Conservation (phyloP, 2,113 vertebrate species). For the Lagopus muta region DNA sequence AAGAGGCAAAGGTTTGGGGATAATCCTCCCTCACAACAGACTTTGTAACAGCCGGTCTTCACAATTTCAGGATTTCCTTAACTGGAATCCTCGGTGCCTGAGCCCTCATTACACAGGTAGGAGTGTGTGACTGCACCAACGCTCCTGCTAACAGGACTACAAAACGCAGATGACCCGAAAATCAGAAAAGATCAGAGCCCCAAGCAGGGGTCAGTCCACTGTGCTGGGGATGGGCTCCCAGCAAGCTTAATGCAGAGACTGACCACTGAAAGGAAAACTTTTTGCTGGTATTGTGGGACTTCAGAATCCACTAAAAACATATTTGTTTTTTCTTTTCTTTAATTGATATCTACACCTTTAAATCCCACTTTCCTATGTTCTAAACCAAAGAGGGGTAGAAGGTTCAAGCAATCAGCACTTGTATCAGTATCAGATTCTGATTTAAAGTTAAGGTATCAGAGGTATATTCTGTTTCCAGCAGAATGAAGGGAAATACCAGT, state of each 20-base stretch:
- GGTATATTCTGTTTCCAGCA: not conserved
- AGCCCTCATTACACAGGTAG: constrained; percentile 6
- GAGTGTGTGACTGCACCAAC: not conserved
- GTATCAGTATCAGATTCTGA: not conserved
- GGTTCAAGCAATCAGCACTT: not conserved
- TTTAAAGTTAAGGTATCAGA: not conserved
- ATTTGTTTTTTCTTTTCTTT: not conserved
- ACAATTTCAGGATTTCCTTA: constrained; percentile 58
- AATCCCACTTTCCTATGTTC: not conserved
- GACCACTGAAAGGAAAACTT: not conserved
- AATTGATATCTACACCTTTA: not conserved
- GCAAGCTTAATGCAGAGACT: not conserved
- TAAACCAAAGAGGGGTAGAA: not conserved
- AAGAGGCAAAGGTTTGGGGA: constrained; percentile 28
- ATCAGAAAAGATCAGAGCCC: not conserved
- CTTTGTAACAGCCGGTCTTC: constrained; percentile 28
- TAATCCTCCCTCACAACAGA: constrained; percentile 43
- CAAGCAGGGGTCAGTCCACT: not conserved
- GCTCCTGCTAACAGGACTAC: not conserved
- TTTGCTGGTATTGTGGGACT: not conserved
- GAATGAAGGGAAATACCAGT: not conserved
- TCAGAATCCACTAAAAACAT: not conserved
- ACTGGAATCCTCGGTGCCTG: constrained; percentile 38
- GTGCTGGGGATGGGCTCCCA: not conserved
- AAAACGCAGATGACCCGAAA: not conserved